A percentile compares a stretch with the other conserved stretches of the same genome.
These are phyloP conservation scores for Spizella passerina DNA, from an alignment of 2,797 vertebrate species.

Conservation along the genomic window DNA sequence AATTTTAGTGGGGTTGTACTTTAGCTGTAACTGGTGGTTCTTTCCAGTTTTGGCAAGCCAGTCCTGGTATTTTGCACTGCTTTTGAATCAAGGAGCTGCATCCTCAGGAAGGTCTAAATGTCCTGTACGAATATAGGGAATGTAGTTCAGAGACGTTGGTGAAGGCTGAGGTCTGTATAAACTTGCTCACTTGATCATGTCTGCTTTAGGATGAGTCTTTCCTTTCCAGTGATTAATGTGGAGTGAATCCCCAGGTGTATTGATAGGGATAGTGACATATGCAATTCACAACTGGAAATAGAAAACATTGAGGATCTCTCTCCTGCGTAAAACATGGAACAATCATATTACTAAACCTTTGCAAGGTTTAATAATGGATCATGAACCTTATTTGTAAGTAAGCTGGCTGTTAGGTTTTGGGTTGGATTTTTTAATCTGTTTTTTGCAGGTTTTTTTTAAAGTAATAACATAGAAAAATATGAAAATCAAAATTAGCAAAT, in stretches of 20 bases:
- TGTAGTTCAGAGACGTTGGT: fast-evolving
- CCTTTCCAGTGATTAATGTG: background rate
- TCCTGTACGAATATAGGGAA: background rate
- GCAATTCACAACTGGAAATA: background rate
- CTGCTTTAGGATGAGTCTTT: background rate
- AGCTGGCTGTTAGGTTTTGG: background rate
- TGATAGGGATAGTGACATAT: background rate
- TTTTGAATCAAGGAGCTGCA: background rate
- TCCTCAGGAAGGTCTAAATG: background rate
- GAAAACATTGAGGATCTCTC: background rate
- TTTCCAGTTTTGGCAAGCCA: background rate
- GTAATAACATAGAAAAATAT: background rate
- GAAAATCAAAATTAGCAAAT: background rate
- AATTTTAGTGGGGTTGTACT: background rate
- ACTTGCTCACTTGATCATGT: background rate
- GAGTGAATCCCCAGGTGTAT: background rate
- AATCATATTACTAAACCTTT: background rate
- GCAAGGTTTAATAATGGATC: background rate
- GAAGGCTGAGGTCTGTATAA: background rate
- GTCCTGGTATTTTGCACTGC: background rate
- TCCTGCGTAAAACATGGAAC: background rate
- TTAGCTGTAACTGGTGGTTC: background rate
- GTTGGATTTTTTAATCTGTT: background rate
- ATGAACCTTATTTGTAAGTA: background rate
- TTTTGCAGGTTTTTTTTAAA: background rate